Evolutionary conservation across 1,140 invertebrate species (phyloP).

Genomic region (Saccostrea glomerata): DNA sequence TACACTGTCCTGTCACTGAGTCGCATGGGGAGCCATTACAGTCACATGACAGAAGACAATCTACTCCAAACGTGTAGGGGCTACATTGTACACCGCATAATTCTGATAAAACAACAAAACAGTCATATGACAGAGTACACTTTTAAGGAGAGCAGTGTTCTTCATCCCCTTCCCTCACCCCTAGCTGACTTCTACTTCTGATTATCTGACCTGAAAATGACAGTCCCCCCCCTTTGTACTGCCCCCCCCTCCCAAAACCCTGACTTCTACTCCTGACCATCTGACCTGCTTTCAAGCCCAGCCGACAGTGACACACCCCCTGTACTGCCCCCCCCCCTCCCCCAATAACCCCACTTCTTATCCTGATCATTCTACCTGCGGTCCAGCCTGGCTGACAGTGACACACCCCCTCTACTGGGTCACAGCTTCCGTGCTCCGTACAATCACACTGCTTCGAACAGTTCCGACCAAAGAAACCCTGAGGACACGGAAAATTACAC

Average conservation of each 20-base stretch:
- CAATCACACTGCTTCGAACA: constrained; percentile 62
- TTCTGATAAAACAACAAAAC: too few relatives aligned
- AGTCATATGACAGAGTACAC: too few relatives aligned
- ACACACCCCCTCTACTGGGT: constrained; percentile 92
- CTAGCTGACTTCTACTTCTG: background rate
- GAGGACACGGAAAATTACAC: constrained; percentile 80
- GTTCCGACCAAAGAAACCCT: constrained; percentile 63
- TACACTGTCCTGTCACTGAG: constrained; percentile 87
- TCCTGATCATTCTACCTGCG: constrained; percentile 53
- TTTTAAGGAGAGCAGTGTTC: too few relatives aligned
- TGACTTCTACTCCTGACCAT: too few relatives aligned
- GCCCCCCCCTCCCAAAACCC: too few relatives aligned
- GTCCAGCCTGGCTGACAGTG: constrained; percentile 89
- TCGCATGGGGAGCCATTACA: constrained; percentile 84
- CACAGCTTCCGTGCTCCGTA: constrained; percentile 86
- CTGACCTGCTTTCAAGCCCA: too few relatives aligned
- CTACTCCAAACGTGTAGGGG: constrained; percentile 78
- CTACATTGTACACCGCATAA: constrained; percentile 64
- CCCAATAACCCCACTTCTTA: background rate
- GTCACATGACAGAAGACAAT: constrained; percentile 68
- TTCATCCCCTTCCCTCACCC: background rate
- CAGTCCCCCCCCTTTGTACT: background rate
- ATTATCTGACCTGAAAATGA: background rate
- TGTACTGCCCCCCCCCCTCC: too few relatives aligned
- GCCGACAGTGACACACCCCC: too few relatives aligned